phyloP scores from a whole-genome alignment of 2,888 invertebrate species.

The Lochmaea crataegi region DNA sequence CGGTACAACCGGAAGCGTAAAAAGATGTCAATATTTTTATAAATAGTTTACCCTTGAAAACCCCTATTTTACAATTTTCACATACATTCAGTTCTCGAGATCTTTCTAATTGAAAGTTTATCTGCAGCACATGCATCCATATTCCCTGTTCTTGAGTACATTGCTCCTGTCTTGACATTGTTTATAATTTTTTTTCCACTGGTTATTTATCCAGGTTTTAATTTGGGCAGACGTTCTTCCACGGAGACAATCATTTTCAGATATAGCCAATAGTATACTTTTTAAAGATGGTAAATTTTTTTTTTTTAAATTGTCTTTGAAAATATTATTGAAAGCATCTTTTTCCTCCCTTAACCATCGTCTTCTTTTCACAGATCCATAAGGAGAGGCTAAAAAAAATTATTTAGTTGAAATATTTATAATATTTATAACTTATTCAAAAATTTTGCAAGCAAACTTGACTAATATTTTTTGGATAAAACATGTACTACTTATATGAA shows the following conservation, averaged over 20 bases:
- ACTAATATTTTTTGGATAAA: neutral
- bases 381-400: constrained; percentile 16
- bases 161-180: neutral
- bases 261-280: constrained; percentile 4
- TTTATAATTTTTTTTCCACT: neutral
- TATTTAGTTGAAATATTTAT: neutral
- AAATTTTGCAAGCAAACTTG: neutral
- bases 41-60: neutral
- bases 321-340: constrained; percentile 7
- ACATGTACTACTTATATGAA: neutral
- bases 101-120: neutral
- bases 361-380: constrained; percentile 22
- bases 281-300: constrained; percentile 22
- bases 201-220: constrained; percentile 29
- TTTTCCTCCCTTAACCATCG: constrained; percentile 25
- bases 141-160: neutral
- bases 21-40: neutral
- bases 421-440: neutral
- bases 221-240: constrained; percentile 24
- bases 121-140: neutral
- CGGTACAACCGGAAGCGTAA: no score
- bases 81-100: neutral
- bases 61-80: neutral
- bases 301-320: constrained; percentile 5
- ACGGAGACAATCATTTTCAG: constrained; percentile 10